Conservation (phyloP, 2,797 vertebrate genomes). For the Myotis vivesi region DNA sequence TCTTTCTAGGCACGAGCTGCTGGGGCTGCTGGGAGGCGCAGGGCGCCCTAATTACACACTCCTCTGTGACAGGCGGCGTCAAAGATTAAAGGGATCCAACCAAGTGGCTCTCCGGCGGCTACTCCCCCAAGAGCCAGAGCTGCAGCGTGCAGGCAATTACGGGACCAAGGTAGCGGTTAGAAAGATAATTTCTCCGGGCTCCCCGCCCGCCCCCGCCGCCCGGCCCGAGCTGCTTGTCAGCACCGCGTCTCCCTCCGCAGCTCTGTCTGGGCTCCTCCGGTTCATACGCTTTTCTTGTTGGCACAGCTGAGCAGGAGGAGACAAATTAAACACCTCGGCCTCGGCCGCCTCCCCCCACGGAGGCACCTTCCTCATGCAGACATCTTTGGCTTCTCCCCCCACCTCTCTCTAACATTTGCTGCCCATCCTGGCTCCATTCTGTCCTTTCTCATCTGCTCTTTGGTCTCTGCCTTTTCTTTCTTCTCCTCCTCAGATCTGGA, state of each 20-base stretch:
- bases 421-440: background rate
- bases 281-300: background rate
- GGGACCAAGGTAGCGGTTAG: background rate
- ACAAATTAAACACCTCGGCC: background rate
- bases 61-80: slow-evolving; percentile 3
- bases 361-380: background rate
- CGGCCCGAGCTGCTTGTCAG: background rate
- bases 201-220: background rate
- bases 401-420: background rate
- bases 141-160: background rate
- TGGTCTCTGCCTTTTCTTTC: background rate
- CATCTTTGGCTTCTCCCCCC: no score
- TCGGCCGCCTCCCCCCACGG: fast-evolving
- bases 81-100: slow-evolving; percentile 65
- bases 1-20: background rate
- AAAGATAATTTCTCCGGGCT: background rate
- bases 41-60: slow-evolving; percentile 59
- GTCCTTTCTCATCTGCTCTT: background rate
- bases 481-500: background rate
- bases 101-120: background rate
- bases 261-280: background rate
- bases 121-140: background rate
- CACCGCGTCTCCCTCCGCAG: background rate
- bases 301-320: slow-evolving; percentile 14
- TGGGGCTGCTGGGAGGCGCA: background rate